Evolutionary conservation across 2,888 invertebrate genomes (phyloP).

Genomic region (Ichneumoninae sp.): DNA sequence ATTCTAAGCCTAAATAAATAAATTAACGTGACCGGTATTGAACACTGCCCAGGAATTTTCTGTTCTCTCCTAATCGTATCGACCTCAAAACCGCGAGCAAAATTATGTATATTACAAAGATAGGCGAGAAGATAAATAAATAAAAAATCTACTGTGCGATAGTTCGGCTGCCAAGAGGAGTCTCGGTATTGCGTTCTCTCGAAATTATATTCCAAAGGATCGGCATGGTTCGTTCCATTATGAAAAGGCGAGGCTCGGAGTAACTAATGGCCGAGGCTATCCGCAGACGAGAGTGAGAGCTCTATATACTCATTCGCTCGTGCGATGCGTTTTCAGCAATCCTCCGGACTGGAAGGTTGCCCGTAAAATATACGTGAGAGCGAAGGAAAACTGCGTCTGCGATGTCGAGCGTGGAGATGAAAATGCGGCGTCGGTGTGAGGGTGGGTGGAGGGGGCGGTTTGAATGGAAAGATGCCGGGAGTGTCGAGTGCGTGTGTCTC

Average conservation of each 20-base stretch:
- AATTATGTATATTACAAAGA: background rate
- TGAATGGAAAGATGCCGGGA: conserved; percentile 20
- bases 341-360: conserved; percentile 49
- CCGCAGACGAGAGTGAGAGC: background rate
- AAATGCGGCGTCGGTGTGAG: background rate
- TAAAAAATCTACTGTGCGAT: background rate
- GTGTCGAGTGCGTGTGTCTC: conserved; percentile 60
- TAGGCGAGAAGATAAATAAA: background rate
- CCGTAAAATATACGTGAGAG: conserved; percentile 49
- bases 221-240: conserved; percentile 18
- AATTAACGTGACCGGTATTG: too few species aligned
- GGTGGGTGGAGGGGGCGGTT: background rate
- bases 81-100: background rate
- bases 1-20: too few species aligned
- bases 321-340: conserved; percentile 17
- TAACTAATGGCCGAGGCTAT: conserved; percentile 29
- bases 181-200: background rate
- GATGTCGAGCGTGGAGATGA: conserved; percentile 8
- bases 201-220: conserved; percentile 25
- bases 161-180: conserved; percentile 11
- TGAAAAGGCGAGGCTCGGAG: conserved; percentile 20
- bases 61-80: background rate
- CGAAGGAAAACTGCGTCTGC: conserved; percentile 40
- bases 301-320: conserved; percentile 21
- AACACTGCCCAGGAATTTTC: too few species aligned